Conservation (phyloP, 2,888 invertebrate genomes). For the Sympetrum striolatum region DNA sequence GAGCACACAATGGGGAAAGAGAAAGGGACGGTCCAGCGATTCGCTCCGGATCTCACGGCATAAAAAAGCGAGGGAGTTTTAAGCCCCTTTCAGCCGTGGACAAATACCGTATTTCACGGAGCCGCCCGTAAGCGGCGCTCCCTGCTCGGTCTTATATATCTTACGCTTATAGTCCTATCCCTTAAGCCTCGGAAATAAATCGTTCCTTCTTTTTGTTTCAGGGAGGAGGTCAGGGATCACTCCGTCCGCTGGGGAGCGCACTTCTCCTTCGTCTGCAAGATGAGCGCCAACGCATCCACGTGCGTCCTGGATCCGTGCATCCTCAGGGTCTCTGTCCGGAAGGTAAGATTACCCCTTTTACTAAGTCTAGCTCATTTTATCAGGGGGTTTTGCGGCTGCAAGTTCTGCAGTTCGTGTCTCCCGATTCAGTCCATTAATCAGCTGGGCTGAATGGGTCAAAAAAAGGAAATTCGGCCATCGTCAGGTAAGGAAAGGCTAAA, state of each 20-base stretch:
- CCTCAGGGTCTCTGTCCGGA: slow-evolving; percentile 92
- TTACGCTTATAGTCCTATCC: neutral
- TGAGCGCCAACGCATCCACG: slow-evolving; percentile 94
- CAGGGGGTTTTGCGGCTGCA: too few relatives aligned
- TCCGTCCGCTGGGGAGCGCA: slow-evolving; percentile 91
- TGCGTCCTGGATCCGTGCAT: slow-evolving; percentile 93
- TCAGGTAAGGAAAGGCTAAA: too few relatives aligned
- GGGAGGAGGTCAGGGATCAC: slow-evolving; percentile 93
- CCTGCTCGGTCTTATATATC: neutral
- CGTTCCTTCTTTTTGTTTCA: slow-evolving; percentile 61
- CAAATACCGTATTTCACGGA: neutral
- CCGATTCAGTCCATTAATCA: too few relatives aligned
- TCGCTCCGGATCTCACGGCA: neutral
- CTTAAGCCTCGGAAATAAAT: neutral
- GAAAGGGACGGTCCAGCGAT: slow-evolving; percentile 6
- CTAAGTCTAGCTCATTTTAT: too few relatives aligned
- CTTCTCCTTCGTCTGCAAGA: slow-evolving; percentile 94
- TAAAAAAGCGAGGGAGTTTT: neutral
- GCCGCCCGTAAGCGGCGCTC: neutral
- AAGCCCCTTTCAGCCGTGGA: neutral
- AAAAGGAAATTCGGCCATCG: too few relatives aligned
- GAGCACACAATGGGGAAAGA: neutral
- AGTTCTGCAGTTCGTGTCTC: too few relatives aligned
- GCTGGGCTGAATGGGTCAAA: too few relatives aligned
- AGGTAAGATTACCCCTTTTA: slow-evolving; percentile 64